Evolutionary conservation across 1,140 invertebrate species (phyloP).

Genomic region (Anastrepha obliqua): DNA sequence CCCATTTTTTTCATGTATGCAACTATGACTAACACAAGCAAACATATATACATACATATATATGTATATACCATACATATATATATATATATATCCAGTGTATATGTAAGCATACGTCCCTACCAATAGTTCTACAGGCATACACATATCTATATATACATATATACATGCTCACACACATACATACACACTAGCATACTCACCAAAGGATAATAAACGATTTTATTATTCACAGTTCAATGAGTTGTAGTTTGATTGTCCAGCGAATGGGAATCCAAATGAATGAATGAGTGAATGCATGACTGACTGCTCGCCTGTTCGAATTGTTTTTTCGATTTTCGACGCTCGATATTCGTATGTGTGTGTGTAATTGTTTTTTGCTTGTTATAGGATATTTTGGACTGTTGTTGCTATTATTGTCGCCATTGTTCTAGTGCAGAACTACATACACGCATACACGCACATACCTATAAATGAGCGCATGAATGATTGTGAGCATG

Average conservation of each 20-base stretch:
- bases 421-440: neutral
- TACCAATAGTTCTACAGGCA: too few relatives aligned
- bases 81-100: too few relatives aligned
- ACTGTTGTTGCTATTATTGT: neutral
- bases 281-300: constrained; percentile 7
- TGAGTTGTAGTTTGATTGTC: constrained; percentile 49
- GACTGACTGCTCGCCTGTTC: neutral
- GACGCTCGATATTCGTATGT: neutral
- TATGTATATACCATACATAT: too few relatives aligned
- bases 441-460: neutral
- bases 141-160: neutral
- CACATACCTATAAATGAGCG: constrained; percentile 30
- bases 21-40: too few relatives aligned
- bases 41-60: too few relatives aligned
- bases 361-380: neutral
- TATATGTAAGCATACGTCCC: too few relatives aligned
- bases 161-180: neutral
- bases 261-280: constrained; percentile 19
- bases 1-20: too few relatives aligned
- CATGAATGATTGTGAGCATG: constrained; percentile 23
- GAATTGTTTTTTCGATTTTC: neutral
- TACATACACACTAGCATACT: neutral
- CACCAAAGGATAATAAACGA: constrained; percentile 38
- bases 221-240: constrained; percentile 46
- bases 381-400: neutral